These are phyloP conservation scores for Amphipyra tragopoginis DNA, from an alignment of 2,888 invertebrate genomes.

Conservation along the genomic window DNA sequence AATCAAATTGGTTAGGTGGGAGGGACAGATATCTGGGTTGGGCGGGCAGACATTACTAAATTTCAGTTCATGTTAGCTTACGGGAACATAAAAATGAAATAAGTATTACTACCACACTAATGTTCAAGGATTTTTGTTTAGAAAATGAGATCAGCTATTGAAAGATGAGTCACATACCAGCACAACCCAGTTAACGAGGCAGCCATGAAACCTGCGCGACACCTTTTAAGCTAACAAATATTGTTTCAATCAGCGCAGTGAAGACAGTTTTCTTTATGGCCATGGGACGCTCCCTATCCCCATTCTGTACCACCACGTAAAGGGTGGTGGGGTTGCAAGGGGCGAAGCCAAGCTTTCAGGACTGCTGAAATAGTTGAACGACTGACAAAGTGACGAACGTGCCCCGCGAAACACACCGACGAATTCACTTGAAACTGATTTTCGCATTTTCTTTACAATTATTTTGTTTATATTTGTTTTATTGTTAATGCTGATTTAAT, in stretches of 20 bases:
- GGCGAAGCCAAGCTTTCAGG: conserved; percentile 70
- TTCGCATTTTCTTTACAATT: conserved; percentile 9
- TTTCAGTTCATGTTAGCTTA: no score
- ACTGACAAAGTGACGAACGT: conserved; percentile 75
- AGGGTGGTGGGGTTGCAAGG: conserved; percentile 79
- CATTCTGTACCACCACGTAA: conserved; percentile 77
- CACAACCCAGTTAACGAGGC: conserved; percentile 39
- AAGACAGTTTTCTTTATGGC: conserved; percentile 88
- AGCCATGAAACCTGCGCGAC: conserved; percentile 58
- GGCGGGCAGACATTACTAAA: no score
- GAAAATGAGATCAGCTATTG: conserved; percentile 21
- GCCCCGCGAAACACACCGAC: conserved; percentile 54
- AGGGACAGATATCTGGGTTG: no score
- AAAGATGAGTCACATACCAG: conserved; percentile 17
- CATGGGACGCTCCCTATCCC: conserved; percentile 86
- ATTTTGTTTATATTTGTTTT: conserved; percentile 4
- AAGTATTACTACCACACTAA: no score
- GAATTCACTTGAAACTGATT: conserved; percentile 18
- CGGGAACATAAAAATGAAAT: no score
- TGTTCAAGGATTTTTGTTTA: no score
- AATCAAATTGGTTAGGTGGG: no score
- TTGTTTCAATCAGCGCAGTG: conserved; percentile 82
- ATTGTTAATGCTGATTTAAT: conserved; percentile 4
- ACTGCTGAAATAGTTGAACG: conserved; percentile 74
- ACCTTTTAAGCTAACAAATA: conserved; percentile 77